These are phyloP conservation scores for Enteromius afrohamiltoni DNA, from an alignment of 2,797 vertebrate species.

Conservation along the genomic window DNA sequence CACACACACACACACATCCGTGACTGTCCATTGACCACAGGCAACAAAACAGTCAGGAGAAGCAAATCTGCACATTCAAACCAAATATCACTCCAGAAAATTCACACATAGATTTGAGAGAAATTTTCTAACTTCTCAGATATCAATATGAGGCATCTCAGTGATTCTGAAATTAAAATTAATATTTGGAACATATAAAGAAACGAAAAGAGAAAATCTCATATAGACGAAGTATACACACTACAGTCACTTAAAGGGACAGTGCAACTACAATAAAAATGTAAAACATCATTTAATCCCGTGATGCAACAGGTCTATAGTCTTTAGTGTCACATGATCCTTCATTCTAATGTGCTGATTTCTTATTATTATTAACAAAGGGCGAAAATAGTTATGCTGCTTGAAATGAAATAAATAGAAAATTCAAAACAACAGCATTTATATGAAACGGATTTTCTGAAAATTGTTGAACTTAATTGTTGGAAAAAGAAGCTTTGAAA, in stretches of 20 bases:
- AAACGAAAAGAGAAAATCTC: background rate
- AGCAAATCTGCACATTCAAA: slow-evolving; percentile 41
- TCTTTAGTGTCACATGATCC: background rate
- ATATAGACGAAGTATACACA: background rate
- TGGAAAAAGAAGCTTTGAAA: background rate
- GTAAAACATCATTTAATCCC: background rate
- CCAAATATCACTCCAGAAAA: slow-evolving; percentile 43
- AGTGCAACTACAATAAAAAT: background rate
- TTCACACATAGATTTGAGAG: slow-evolving; percentile 13
- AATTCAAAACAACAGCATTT: no score
- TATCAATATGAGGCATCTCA: background rate
- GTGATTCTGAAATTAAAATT: background rate
- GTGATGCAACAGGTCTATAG: background rate
- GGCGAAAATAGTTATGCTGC: background rate
- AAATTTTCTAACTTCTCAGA: background rate
- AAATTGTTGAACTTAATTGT: background rate
- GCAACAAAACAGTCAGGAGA: slow-evolving; percentile 35
- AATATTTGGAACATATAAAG: background rate
- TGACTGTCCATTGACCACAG: slow-evolving; percentile 41
- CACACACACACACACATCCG: background rate
- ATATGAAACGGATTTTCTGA: no score
- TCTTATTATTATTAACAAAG: background rate
- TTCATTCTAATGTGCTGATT: background rate
- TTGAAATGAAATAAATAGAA: no score
- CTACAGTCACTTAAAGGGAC: background rate